Conservation (phyloP, 92 coral and sea anemone genomes). For the Porites rus region DNA sequence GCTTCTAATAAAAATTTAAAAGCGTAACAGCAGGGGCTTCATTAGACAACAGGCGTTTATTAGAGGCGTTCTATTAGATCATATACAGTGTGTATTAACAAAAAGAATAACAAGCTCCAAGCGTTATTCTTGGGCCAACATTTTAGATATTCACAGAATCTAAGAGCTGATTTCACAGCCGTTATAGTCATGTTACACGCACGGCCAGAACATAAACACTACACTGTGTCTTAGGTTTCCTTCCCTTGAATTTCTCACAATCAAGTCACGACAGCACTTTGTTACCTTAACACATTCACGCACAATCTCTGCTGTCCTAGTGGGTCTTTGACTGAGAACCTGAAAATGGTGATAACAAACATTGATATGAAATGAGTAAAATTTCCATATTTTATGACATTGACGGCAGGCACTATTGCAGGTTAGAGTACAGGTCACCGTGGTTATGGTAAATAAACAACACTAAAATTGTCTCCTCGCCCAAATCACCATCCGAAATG, state of each 20-base stretch:
- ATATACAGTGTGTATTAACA: not conserved
- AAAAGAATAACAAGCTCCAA: not conserved
- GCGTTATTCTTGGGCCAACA: not conserved
- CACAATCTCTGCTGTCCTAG: slow-evolving; percentile 95
- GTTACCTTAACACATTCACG: slow-evolving; percentile 95
- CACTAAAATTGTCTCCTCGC: too few relatives aligned
- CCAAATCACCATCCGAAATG: too few relatives aligned
- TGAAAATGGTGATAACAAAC: slow-evolving; percentile 19
- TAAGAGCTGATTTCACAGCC: not conserved
- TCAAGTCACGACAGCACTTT: not conserved
- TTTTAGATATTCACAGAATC: not conserved
- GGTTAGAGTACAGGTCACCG: too few relatives aligned
- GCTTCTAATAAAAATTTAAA: too few relatives aligned
- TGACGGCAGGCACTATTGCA: too few relatives aligned
- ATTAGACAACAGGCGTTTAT: too few relatives aligned
- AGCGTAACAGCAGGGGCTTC: too few relatives aligned
- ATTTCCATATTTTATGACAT: too few relatives aligned
- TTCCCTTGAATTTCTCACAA: not conserved
- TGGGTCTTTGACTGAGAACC: slow-evolving; percentile 93
- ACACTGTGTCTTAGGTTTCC: not conserved
- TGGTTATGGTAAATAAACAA: too few relatives aligned
- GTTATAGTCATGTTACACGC: not conserved
- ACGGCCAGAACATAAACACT: too few relatives aligned
- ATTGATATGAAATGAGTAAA: too few relatives aligned
- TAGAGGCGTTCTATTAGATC: not conserved